These are phyloP conservation scores for Tenthredo distinguenda DNA, from an alignment of 2,888 invertebrate genomes.

Conservation along the genomic window DNA sequence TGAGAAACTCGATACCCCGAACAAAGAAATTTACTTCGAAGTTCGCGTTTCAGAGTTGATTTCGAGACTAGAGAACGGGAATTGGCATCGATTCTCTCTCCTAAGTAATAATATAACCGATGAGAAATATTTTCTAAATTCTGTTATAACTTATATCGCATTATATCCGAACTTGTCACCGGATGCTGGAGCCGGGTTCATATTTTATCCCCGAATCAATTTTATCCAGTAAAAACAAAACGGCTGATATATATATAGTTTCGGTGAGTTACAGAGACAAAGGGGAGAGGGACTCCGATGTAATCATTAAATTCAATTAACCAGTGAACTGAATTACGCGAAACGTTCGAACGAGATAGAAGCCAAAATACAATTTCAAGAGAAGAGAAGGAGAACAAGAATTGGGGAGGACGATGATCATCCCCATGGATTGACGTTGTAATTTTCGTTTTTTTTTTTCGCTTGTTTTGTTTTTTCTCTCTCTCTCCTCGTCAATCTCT, in stretches of 20 bases:
- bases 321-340: constrained; percentile 13
- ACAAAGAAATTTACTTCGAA: constrained; percentile 20
- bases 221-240: neutral
- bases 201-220: neutral
- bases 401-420: neutral
- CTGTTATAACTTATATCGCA: neutral
- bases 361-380: neutral
- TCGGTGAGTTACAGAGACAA: neutral
- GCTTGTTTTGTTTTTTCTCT: neutral
- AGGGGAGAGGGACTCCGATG: neutral
- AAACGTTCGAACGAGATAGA: neutral
- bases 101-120: neutral
- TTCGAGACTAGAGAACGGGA: neutral
- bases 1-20: constrained; percentile 37
- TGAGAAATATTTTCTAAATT: neutral
- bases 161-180: neutral
- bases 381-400: neutral
- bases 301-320: constrained; percentile 19
- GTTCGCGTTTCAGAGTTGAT: neutral
- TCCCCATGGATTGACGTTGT: neutral
- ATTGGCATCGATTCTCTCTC: neutral
- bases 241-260: neutral
- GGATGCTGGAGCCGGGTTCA: neutral
- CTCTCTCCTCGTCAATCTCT: neutral
- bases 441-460: neutral